Evolutionary conservation across 2,113 vertebrate genomes (phyloP).

Genomic region (Phaethornis superciliosus): DNA sequence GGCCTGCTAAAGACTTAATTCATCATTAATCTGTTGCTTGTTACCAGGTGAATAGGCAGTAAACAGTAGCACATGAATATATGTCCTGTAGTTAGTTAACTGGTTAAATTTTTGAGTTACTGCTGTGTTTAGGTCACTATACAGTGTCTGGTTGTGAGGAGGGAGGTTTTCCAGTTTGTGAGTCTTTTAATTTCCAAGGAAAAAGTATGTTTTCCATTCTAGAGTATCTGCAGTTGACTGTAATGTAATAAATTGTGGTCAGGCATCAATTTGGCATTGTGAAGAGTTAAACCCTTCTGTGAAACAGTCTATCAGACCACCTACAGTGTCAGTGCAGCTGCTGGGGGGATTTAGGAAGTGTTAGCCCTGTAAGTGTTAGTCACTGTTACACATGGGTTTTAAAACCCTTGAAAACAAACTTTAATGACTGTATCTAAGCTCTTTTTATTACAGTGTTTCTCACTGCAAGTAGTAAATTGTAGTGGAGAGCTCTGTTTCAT

Average conservation of each 20-base stretch:
- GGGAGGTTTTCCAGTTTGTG: neutral
- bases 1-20: neutral
- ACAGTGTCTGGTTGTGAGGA: neutral
- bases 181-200: neutral
- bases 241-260: neutral
- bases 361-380: neutral
- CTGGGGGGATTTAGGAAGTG: conserved; percentile 18
- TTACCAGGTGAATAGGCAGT: neutral
- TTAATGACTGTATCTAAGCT: neutral
- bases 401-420: conserved; percentile 11
- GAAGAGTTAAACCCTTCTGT: neutral
- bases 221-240: neutral
- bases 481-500: neutral
- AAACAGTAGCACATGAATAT: neutral
- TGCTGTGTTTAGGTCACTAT: neutral
- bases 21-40: neutral
- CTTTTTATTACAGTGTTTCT: neutral
- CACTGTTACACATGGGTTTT: neutral
- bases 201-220: conserved; percentile 6
- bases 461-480: neutral
- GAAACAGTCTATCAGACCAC: conserved; percentile 72
- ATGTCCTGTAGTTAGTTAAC: rapidly evolving
- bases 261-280: neutral
- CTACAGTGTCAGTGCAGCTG: conserved; percentile 66
- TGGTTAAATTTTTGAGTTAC: neutral